phyloP scores from a whole-genome alignment of 1,140 invertebrate species.

The Frieseomelitta varia region DNA sequence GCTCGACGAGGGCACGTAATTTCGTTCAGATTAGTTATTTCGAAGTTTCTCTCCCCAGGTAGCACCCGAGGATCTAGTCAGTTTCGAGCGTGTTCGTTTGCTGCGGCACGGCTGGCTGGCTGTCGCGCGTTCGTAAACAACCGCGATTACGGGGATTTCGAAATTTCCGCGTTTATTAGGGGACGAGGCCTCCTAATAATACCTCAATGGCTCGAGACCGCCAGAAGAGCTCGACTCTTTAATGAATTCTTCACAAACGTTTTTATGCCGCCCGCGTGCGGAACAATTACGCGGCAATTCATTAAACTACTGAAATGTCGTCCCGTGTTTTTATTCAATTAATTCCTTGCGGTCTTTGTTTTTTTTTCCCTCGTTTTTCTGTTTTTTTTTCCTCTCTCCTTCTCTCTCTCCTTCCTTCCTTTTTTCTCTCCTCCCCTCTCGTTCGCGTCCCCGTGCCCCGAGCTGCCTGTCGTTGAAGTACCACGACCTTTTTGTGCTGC shows the following conservation, averaged over 20 bases:
- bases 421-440: neutral
- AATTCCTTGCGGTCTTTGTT: constrained; percentile 13
- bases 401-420: neutral
- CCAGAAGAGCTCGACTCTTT: constrained; percentile 15
- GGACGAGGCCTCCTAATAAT: neutral
- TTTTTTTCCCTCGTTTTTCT: too few relatives aligned
- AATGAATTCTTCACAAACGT: constrained; percentile 41
- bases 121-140: neutral
- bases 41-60: neutral
- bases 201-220: neutral
- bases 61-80: neutral
- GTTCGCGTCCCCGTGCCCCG: neutral
- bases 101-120: neutral
- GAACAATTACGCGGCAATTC: constrained; percentile 49
- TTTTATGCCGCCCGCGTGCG: constrained; percentile 10
- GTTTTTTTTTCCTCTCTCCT: too few relatives aligned
- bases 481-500: constrained; percentile 22
- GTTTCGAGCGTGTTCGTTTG: neutral
- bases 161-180: constrained; percentile 31
- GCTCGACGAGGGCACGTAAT: constrained; percentile 3
- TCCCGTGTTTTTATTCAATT: constrained; percentile 44
- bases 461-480: neutral
- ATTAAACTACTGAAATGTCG: constrained; percentile 41
- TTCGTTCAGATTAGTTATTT: constrained; percentile 13
- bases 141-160: constrained; percentile 22